Evolutionary conservation across 64 coral and sea anemone genomes (phyloP).

Genomic region (Catalaphyllia jardinei): DNA sequence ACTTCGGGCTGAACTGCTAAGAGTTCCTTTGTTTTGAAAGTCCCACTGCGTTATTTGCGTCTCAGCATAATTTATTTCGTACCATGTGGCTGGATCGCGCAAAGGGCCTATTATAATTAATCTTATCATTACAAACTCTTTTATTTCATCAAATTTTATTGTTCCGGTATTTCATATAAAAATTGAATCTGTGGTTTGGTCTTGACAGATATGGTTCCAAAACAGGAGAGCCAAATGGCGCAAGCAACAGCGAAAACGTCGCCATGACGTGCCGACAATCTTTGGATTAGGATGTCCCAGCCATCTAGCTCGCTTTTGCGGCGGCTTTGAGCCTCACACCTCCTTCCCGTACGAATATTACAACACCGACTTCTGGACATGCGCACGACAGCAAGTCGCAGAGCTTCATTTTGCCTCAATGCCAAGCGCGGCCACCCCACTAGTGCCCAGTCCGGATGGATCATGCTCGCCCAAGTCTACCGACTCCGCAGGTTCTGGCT

Average conservation of each 20-base stretch:
- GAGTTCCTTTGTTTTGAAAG: no score
- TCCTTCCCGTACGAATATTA: constrained; percentile 75
- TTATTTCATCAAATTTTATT: not conserved
- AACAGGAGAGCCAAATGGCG: constrained; percentile 95
- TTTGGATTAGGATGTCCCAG: constrained; percentile 78
- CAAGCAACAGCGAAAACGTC: constrained; percentile 81
- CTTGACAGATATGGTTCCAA: constrained; percentile 86
- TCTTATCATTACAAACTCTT: no score
- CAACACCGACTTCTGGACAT: constrained; percentile 95
- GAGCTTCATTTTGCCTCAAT: constrained; percentile 68
- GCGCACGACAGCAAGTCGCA: constrained; percentile 78
- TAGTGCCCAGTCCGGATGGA: constrained; percentile 24
- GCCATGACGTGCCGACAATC: constrained; percentile 71
- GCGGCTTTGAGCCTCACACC: constrained; percentile 53
- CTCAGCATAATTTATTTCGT: no score
- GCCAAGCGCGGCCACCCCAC: constrained; percentile 34
- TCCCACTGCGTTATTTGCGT: no score
- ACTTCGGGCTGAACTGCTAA: no score
- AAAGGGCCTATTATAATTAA: no score
- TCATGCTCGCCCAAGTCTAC: constrained; percentile 15
- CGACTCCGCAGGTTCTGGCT: constrained; percentile 15
- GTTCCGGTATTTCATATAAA: not conserved
- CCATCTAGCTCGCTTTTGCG: constrained; percentile 68
- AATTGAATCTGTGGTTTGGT: not conserved
- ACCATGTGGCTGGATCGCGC: no score